A percentile compares a stretch with the other conserved stretches of the same genome.
phyloP scores from a whole-genome alignment of 2,888 invertebrate species.

The Epiblema foenella region DNA sequence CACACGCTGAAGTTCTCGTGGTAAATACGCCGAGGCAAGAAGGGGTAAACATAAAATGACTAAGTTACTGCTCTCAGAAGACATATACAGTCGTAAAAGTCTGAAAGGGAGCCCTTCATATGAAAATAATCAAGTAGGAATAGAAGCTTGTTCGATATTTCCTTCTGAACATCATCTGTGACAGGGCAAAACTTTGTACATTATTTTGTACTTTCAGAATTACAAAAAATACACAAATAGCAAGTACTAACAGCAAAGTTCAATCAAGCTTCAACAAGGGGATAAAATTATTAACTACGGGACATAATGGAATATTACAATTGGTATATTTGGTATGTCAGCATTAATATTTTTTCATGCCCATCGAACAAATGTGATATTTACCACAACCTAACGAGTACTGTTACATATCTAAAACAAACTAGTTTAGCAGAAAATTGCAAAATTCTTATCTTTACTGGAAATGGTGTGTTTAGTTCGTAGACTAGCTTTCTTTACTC shows the following conservation, averaged over 20 bases:
- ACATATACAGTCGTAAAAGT: conserved; percentile 80
- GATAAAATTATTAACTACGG: neutral
- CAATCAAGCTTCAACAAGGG: neutral
- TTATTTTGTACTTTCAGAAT: conserved; percentile 31
- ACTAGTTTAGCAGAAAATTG: too few species aligned
- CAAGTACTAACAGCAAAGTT: neutral
- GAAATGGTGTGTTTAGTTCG: too few species aligned
- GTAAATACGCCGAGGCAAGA: conserved; percentile 72
- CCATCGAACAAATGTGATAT: too few species aligned
- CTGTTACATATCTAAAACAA: too few species aligned
- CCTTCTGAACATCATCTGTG: conserved; percentile 47
- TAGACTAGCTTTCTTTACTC: too few species aligned
- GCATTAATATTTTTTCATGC: too few species aligned
- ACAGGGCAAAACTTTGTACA: conserved; percentile 31
- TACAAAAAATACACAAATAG: conserved; percentile 26
- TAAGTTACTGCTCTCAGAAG: conserved; percentile 83
- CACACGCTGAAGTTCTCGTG: conserved; percentile 73
- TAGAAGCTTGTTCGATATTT: conserved; percentile 62
- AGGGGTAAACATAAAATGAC: conserved; percentile 82
- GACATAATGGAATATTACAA: too few species aligned
- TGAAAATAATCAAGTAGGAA: conserved; percentile 80
- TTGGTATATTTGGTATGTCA: too few species aligned
- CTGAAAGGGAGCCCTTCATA: conserved; percentile 74
- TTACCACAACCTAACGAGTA: too few species aligned
- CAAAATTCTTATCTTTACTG: too few species aligned